phyloP scores from a whole-genome alignment of 2,888 invertebrate species.

The Athalia rosae region DNA sequence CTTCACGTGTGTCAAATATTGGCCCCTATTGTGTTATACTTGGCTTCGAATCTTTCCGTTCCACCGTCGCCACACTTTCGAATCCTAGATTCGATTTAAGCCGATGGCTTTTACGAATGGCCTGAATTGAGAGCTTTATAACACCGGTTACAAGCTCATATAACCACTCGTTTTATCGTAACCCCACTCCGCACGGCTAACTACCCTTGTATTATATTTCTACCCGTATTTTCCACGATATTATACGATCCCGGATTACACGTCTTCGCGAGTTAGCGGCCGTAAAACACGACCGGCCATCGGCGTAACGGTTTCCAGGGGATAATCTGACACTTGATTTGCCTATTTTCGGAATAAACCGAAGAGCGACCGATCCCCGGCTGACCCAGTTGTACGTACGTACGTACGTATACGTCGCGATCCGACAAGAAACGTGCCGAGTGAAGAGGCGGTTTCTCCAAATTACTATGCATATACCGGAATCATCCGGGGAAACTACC shows the following conservation, averaged over 20 bases:
- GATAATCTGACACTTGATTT: neutral
- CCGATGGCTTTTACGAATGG: constrained; percentile 18
- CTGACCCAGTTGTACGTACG: constrained; percentile 36
- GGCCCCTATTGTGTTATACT: constrained; percentile 53
- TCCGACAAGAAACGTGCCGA: constrained; percentile 39
- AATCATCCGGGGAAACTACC: constrained; percentile 32
- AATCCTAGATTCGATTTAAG: constrained; percentile 30
- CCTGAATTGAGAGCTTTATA: neutral
- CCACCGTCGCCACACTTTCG: constrained; percentile 26
- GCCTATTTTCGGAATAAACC: constrained; percentile 7
- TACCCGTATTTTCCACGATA: neutral
- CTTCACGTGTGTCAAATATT: constrained; percentile 65
- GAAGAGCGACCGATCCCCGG: neutral
- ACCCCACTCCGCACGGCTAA: neutral
- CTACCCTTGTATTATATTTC: neutral
- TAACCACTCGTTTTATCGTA: neutral
- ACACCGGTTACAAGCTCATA: constrained; percentile 1
- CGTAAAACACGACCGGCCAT: neutral
- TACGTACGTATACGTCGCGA: too few relatives aligned
- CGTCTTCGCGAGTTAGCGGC: neutral
- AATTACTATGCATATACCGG: constrained; percentile 38
- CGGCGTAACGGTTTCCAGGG: neutral
- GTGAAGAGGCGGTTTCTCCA: constrained; percentile 30
- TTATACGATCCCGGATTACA: neutral
- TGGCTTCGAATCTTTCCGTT: constrained; percentile 26